phyloP scores from a whole-genome alignment of 2,113 vertebrate genomes.

The Paradoxurus hermaphroditus region DNA sequence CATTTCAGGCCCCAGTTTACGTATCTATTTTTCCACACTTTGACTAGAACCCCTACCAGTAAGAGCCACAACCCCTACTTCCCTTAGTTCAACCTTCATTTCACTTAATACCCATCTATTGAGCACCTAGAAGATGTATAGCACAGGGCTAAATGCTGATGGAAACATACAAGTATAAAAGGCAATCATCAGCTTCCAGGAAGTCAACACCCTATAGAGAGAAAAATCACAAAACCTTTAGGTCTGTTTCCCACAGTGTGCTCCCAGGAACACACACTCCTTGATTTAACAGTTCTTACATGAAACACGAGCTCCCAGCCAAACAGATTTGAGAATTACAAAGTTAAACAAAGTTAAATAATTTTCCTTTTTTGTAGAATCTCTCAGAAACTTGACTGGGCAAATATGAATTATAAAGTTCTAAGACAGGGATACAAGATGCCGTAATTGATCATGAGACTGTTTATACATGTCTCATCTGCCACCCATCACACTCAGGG shows the following conservation, averaged over 20 bases:
- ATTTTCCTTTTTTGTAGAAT: not conserved
- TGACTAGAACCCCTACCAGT: not conserved
- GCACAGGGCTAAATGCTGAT: not conserved
- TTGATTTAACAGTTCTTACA: slow-evolving; percentile 9
- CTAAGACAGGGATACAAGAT: not conserved
- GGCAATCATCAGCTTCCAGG: not conserved
- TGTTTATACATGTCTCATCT: not conserved
- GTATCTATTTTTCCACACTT: not conserved
- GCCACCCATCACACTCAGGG: not conserved
- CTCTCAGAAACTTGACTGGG: not conserved
- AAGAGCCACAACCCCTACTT: not conserved
- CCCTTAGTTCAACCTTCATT: not conserved
- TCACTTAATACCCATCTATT: not conserved
- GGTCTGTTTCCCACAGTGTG: not conserved
- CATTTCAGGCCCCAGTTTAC: not conserved
- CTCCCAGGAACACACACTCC: not conserved
- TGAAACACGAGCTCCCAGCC: not conserved
- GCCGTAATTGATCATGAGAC: not conserved
- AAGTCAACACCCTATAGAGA: not conserved
- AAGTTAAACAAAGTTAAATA: not conserved
- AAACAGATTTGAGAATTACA: not conserved
- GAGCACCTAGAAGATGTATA: not conserved
- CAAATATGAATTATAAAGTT: not conserved
- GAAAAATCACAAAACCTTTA: not conserved
- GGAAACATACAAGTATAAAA: not conserved